Evolutionary conservation across 2,113 vertebrate species (phyloP), one percentile per base, ranked within the genome.

Genomic region (Atlantisia rogersi): DNA sequence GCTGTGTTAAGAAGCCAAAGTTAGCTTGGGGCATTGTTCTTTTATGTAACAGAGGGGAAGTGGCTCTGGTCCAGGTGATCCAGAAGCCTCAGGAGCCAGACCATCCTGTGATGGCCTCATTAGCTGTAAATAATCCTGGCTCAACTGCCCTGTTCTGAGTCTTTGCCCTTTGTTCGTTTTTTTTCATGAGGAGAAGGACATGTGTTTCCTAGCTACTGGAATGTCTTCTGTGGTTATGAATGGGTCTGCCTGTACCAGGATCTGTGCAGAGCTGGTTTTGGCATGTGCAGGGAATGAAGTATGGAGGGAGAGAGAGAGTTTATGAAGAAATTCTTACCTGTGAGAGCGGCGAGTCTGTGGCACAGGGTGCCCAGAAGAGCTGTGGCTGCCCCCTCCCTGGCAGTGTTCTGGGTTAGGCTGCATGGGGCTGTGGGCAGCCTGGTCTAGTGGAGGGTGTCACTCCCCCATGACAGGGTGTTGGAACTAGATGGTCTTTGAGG

Each of bases 1-100:
- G 29, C 78, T 44, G n/a, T 4, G 6, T 76, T 79, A 39, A 64
- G 78, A 71, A 93, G 82, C 58, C 78, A 25, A 58, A 92, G 90
- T 82, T 90, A 82, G 92, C 90, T 76, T 52, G 58, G 82, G 74
- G 88, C 63, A 58, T 73, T 94, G 92, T 90, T 93, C 82, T 92
- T 87, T 93, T 53, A 90, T 69, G 59, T 82, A 79, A 88, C 9
- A 37, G 65, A 64, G 75, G 70, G 88, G 87, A 96, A 82, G 84
- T 92, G 88, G 82, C 85, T 94, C 63, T 65, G 35, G 20, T 79
- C 90, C 85, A 88, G 79, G 48, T 58, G 70, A 94, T 92, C 75
- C 85, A 93, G 85, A 92, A 92, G 95, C 70, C 65, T 48, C 53
- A 88, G 90, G 75, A 95, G 75, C 39, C 78, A 85, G 48, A 64